phyloP scores from a whole-genome alignment of 2,113 vertebrate genomes.

The Amblyornis subalaris region DNA sequence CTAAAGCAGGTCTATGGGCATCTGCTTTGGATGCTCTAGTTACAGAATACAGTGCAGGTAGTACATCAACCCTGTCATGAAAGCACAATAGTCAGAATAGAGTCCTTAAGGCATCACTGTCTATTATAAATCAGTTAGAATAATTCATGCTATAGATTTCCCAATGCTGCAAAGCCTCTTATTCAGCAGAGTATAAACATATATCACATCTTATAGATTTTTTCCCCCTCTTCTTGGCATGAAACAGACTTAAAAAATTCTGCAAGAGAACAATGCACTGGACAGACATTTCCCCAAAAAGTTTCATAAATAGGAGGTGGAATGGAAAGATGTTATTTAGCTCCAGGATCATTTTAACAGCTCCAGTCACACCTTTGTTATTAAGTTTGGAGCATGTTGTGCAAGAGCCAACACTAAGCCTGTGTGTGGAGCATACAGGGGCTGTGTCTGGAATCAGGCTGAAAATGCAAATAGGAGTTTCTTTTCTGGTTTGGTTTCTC shows the following conservation, averaged over 20 bases:
- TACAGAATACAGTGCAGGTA: background rate
- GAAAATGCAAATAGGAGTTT: constrained; percentile 62
- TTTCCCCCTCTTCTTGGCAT: background rate
- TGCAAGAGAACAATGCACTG: constrained; percentile 4
- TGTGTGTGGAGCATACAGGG: background rate
- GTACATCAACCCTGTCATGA: background rate
- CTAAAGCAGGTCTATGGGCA: background rate
- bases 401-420: background rate
- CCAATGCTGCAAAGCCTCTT: constrained; percentile 41
- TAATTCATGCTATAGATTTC: constrained; percentile 66
- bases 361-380: constrained; percentile 45
- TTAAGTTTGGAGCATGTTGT: constrained; percentile 29
- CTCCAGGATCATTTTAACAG: background rate
- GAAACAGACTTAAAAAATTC: constrained; percentile 42
- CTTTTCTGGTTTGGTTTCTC: constrained; percentile 53
- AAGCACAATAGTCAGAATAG: constrained; percentile 18
- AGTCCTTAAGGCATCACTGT: background rate
- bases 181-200: constrained; percentile 51
- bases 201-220: constrained; percentile 28
- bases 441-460: constrained; percentile 42
- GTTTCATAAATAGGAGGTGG: constrained; percentile 40
- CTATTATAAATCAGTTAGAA: constrained; percentile 65
- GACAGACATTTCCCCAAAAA: constrained; percentile 49
- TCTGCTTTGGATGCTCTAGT: background rate
- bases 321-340: constrained; percentile 34